Evolutionary conservation across 2,797 vertebrate genomes (phyloP), one percentile per base, ranked within the genome.

Genomic region (Ctenochaetus hawaiiensis): DNA sequence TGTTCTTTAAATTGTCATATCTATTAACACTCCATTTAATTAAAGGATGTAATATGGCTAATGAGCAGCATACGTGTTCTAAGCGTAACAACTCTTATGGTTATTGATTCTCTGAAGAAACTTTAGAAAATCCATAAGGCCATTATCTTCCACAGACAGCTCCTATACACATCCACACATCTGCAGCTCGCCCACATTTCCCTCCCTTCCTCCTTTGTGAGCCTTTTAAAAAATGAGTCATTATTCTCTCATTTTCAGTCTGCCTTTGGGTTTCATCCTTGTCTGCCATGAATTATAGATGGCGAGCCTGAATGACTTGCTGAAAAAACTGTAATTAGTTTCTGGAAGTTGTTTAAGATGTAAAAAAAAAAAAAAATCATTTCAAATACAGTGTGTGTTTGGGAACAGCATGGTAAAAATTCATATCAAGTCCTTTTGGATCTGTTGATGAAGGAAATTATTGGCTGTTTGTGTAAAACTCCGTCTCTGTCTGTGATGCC

Each of bases 201-300:
- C 58, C 79, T 70, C 53, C 61, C 47, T 16, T 58, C 68, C 41
- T 78, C 81, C 67, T 72, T 56, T 81, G 73, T 72, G 64, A 63
- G 69, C 72, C 49, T 84, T 81, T 73, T 63, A 56, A 41, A 45
- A 78, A 77, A 81, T 47, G 41, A 77, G 1, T 85, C 82, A 81
- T 90, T 85, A 82, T 87, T 81, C 75, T 65, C 58, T 83, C 58
- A 37, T 91, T 84, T 88, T 75, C 73, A 54, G 56, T 39, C 72
- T 60, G 81, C 82, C 69, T 71, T 82, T 20, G 37, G 77, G 68
- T 89, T 83, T 81, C 67, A 54, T 81, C 80, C 57, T 68, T 8
- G 48, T 75, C 78, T 74, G 60, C 18, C 34, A 86, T 91, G 62
- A 86, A 89, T 89, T 83, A 89, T 80, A 81, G 65, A 91, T 85